Evolutionary conservation across 2,888 invertebrate genomes (phyloP), one percentile per base, ranked within the genome.

Genomic region (Agriopis aurantiaria): DNA sequence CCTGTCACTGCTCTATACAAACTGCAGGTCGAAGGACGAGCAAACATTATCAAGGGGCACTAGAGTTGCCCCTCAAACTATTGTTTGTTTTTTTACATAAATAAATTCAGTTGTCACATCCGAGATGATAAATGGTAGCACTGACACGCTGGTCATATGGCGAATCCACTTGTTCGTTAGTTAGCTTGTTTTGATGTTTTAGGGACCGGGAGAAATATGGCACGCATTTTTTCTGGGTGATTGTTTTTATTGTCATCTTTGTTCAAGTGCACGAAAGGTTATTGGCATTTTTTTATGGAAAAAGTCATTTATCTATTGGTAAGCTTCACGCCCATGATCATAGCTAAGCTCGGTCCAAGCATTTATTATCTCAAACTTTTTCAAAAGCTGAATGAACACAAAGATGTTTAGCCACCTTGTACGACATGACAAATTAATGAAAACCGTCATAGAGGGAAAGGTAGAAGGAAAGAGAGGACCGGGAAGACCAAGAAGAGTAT

Each of bases 101-200:
- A 93, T 93, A 92, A 93, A 94, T 94, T 93, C 92, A 93, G 91
- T 91, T 93, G 93, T 94, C 93, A 91, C 90, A 91, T 89, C 90
- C 82, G 82, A 73, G 56, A 88, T 93, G 93, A 94, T 92, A 92
- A 92, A 94, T 92, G 92, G 88, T 81, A 58, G 81, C 75, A 77
- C 79, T 88, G 92, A 93, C 93, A 94, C 83, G 86, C 73, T 80
- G 85, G 88, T 94, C 93, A 92, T 92, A 93, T 94, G 93, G 92
- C 90, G 89, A 88, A 88, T 78, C 85, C 91, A 91, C 92, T 92
- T 91, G 92, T 90, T 83, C 77, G 74, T 78, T 75, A 78, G 77
- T 79, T 83, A 78, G 81, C 67, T 73, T 79, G 84, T 88, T 74
- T 73, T 73, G 71, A 77, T 77, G 69, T 68, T 75, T 72, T 74